A percentile compares a stretch with the other conserved stretches of the same genome.
Evolutionary conservation across 2,797 vertebrate species (phyloP).

Genomic region (Peromyscus melanophrys): DNA sequence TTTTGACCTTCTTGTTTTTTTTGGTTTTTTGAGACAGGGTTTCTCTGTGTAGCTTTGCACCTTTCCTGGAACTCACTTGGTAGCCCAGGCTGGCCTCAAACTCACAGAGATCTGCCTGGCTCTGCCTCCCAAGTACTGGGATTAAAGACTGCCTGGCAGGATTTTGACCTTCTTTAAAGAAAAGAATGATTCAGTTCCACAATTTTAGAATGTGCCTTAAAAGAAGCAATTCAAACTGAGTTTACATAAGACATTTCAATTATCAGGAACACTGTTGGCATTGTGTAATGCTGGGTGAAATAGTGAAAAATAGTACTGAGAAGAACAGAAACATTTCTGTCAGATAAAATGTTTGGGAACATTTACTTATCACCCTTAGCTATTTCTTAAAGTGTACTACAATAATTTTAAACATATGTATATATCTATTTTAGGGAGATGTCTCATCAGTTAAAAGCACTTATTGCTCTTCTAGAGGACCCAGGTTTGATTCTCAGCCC

Average conservation of each 20-base stretch:
- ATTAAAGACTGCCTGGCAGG: no score
- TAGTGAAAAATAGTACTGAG: neutral
- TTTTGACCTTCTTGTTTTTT: no score
- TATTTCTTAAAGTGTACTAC: neutral
- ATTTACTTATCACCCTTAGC: neutral
- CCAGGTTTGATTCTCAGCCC: neutral
- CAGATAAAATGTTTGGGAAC: neutral
- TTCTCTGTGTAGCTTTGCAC: no score
- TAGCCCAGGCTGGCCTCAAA: no score
- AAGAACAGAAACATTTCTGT: neutral
- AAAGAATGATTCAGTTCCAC: conserved; percentile 5
- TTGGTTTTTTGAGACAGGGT: no score
- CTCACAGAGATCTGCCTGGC: no score
- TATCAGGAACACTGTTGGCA: neutral
- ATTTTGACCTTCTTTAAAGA: conserved; percentile 61
- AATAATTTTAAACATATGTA: conserved; percentile 2
- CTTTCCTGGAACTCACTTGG: no score
- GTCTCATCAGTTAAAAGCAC: neutral
- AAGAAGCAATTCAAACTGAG: neutral
- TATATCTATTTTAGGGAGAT: neutral
- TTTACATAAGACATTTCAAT: conserved; percentile 12
- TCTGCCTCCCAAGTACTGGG: no score
- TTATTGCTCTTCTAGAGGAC: neutral
- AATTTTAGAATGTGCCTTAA: conserved; percentile 48
- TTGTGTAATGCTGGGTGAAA: neutral